phyloP scores from a whole-genome alignment of 2,113 vertebrate species.

The Nyctereutes procyonoides region DNA sequence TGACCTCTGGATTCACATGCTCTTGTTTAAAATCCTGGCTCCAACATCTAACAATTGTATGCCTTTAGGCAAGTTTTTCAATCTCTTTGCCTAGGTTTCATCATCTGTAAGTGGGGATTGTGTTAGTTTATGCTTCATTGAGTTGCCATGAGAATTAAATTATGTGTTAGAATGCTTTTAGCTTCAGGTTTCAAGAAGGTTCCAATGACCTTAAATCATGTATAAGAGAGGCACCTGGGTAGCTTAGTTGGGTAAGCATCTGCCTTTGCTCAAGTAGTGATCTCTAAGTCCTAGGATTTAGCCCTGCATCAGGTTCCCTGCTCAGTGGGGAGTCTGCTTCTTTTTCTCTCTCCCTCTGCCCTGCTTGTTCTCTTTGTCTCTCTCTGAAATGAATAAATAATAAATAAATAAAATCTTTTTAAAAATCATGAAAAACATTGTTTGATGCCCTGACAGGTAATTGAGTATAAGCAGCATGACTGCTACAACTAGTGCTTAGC shows the following conservation, averaged over 20 bases:
- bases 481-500: not conserved
- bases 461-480: not conserved
- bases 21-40: not conserved
- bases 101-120: not conserved
- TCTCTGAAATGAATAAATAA: too few relatives aligned
- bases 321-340: too few relatives aligned
- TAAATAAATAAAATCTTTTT: too few relatives aligned
- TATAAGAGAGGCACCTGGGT: too few relatives aligned
- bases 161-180: not conserved
- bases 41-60: not conserved
- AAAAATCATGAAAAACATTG: not conserved
- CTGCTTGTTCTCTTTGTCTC: too few relatives aligned
- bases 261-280: too few relatives aligned
- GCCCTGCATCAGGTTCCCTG: too few relatives aligned
- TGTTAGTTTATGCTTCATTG: not conserved
- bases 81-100: not conserved
- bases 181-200: not conserved
- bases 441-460: not conserved
- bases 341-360: too few relatives aligned
- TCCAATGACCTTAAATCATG: not conserved
- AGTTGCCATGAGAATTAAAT: not conserved
- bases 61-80: not conserved
- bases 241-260: too few relatives aligned
- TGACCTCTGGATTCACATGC: not conserved
- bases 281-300: too few relatives aligned